Base-by-base conservation (phyloP, 2,113 vertebrate genomes). In the Hucho hucho region DNA sequence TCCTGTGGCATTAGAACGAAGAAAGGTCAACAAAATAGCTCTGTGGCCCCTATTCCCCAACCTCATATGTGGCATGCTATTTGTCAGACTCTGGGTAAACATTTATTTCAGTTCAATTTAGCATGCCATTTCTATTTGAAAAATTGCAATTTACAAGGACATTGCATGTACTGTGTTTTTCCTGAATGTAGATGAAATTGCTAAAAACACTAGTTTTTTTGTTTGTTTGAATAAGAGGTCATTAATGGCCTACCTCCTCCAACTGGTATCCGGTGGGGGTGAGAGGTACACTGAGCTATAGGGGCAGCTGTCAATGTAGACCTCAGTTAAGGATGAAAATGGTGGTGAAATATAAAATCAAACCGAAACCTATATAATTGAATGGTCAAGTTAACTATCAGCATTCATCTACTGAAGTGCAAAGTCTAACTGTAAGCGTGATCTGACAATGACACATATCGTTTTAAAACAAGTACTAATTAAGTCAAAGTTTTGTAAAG, bases 261-360 rank as follows among this genome's bases (percentile, higher is more conserved):
- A 99, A 93, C 95, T 99, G 0, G 95, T 98, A 90, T 99, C 98
- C 0, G 97, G 95, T 0, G 98, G 97, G 3, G 98, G 98, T 0
- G 98, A 99, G 81, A 99, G 95, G 80, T 99, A 99, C 87, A 98
- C 96, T 0, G 98, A 94, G 87, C 97, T 93, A 2, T 99, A 99
- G 0, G 98, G 98, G 84, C 98, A 99, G 93, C 98, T 98, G 93
- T 99, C 97, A 77, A 96, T 96, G 95, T 99, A 91, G 82, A 58
- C 6, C 81, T 28, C 11, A 0, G 94, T 97, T 91, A 98, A 97
- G 95, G 94, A 56, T 7, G 4, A 61, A 43, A 43, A 18, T 18
- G 49, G 49, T 1, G 4, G 49, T 14, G 49, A 18, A 5, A 53
- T 14, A 1, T 53, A 53, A 53, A 53, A 53, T 53, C 47, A 43